Evolutionary conservation across 2,888 invertebrate genomes (phyloP).

Genomic region (Prenolepis imparis): DNA sequence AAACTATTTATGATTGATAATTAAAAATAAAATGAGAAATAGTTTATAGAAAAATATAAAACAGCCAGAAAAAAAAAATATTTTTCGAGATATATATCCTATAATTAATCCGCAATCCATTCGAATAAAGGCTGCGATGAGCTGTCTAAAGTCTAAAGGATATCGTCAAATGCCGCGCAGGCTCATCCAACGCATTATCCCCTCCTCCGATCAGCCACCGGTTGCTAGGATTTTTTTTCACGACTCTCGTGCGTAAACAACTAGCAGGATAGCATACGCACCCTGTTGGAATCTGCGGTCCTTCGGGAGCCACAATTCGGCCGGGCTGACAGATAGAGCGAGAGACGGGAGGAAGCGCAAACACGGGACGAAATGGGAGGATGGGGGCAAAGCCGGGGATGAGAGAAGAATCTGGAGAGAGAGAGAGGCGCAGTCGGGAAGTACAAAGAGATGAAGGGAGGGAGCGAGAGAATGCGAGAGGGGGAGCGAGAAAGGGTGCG

Average conservation of each 20-base stretch:
- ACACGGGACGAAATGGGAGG: slow-evolving; percentile 11
- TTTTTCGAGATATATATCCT: neutral
- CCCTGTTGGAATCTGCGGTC: slow-evolving; percentile 73
- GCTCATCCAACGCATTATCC: slow-evolving; percentile 50
- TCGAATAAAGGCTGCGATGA: neutral
- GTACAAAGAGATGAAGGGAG: neutral
- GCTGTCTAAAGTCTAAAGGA: neutral
- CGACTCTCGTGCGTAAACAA: slow-evolving; percentile 84
- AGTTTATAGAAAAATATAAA: neutral
- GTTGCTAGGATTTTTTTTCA: slow-evolving; percentile 78
- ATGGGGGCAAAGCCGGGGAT: slow-evolving; percentile 21
- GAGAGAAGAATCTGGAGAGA: too few relatives aligned
- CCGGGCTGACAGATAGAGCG: slow-evolving; percentile 41
- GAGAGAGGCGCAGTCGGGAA: too few relatives aligned
- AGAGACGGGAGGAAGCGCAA: neutral
- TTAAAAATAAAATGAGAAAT: neutral
- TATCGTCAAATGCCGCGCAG: slow-evolving; percentile 21
- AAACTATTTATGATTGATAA: neutral
- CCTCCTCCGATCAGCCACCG: slow-evolving; percentile 33
- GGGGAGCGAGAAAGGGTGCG: slow-evolving; percentile 58
- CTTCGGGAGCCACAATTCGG: slow-evolving; percentile 70
- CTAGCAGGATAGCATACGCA: slow-evolving; percentile 83
- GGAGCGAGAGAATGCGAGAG: slow-evolving; percentile 4
- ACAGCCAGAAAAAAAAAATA: neutral
- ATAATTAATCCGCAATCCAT: neutral